Evolutionary conservation across 2,888 invertebrate genomes (phyloP), one percentile per base, ranked within the genome.

Genomic region (Drosophila imparisetae): DNA sequence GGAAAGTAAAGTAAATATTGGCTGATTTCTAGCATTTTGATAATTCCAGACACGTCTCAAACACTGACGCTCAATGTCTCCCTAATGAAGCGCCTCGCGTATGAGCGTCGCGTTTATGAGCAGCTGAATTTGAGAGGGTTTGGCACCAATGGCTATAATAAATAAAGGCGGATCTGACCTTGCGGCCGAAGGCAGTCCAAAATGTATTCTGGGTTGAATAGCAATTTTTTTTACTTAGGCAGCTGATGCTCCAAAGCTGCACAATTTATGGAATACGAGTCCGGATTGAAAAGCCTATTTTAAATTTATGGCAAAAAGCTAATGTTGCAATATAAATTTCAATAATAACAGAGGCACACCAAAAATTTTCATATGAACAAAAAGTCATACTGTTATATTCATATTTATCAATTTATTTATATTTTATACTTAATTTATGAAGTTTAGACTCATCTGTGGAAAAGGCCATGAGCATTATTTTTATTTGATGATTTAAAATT

Each of bases 1-100:
- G 50, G 70, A 58, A 76, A 71, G 72, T 80, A 67, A 81, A 80
- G 81, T 77, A 80, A 82, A 83, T 81, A 82, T 89, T 78, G 72
- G 75, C 66, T 73, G 75, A 73, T 85, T 83, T 74, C 66, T 54
- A 73, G 63, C 61, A 48, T 40, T 55, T 71, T 77, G 40, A 62
- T 55, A 57, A 85, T 86, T 69, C 85, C 67, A 69, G 67, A 75
- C 85, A 85, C 89, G 85, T 83, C 66, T 61, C 75, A 48, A 53
- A 49, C 36, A 61, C 42, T 60, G 65, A 53, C 64, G 45, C 65
- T 59, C 66, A 68, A 64, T 38, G 15, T 36, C 69, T 68, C 74
- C 86, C 74, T 88, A 84, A 84, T 87, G 83, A 87, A 84, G 63
- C 79, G 29, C 18, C 66, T 40, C 48, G 57, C 65, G 55, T 65